Base-by-base conservation (phyloP, 2,888 invertebrate genomes). In the Synergus itoensis region DNA sequence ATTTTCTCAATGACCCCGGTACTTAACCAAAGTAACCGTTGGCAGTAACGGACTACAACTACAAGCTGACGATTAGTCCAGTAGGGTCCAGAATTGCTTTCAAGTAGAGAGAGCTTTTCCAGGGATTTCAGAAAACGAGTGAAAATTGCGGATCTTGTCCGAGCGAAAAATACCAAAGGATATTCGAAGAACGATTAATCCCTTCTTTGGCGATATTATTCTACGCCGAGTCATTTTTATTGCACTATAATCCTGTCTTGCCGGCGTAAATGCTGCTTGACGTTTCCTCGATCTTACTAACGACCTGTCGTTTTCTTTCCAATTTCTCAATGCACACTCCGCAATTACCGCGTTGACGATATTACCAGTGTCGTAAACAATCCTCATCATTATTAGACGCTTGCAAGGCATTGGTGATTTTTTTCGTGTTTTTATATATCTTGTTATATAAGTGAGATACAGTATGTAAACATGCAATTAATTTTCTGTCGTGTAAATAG, bases 1-100 rank as follows among this genome's bases (percentile, higher is more conserved):
- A 91, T 91, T 91, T 91, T 90, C 91, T 91, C 90, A 90, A 91
- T 91, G 91, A 90, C 87, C 90, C 88, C 83, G 86, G 88, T 89
- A 86, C 90, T 90, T 89, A 88, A 88, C 85, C 90, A 89, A 90
- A 90, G 88, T 89, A 90, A 90, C 89, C 90, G 88, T 88, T 84
- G 88, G 88, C 86, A 83, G 87, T 87, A 86, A 87, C 85, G 85
- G 88, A 86, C 86, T 85, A 83, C 87, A 85, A 86, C 86, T 85
- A 83, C 87, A 84, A 86, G 85, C 84, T 86, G 86, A 84, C 87
- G 89, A 87, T 87, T 87, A 87, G 88, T 80, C 81, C 76, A 82
- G 83, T 77, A 77, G 80, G 67, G 53, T 65, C 69, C 78, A 79
- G 69, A 65, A 79, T 81, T 80, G 63, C 77, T 78, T 80, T 79